phyloP scores from a whole-genome alignment of 2,888 invertebrate species.

The Epicampocera succincta region DNA sequence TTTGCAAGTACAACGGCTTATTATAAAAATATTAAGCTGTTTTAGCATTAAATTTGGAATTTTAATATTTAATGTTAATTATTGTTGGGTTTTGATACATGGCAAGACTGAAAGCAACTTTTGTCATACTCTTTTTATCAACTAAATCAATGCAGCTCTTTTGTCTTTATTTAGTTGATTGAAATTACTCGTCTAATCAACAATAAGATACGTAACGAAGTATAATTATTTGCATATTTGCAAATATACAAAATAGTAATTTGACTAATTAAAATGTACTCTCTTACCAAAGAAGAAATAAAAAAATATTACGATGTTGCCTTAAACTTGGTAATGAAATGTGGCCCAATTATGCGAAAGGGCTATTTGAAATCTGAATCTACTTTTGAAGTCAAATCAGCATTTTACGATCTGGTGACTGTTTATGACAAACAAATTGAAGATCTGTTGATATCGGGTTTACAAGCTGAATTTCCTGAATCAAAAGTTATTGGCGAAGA shows the following conservation, averaged over 20 bases:
- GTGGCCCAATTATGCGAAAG: conserved; percentile 78
- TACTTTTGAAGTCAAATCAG: conserved; percentile 82
- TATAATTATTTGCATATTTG: conserved; percentile 2
- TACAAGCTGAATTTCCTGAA: conserved; percentile 84
- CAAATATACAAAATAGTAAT: conserved; percentile 34
- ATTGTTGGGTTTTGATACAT: not conserved
- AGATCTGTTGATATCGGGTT: conserved; percentile 84
- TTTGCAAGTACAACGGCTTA: too few species aligned
- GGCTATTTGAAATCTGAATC: conserved; percentile 78
- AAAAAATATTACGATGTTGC: conserved; percentile 78
- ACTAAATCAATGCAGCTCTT: conserved; percentile 14
- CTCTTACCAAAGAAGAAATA: conserved; percentile 72
- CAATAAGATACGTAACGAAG: conserved; percentile 32
- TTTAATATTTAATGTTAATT: not conserved
- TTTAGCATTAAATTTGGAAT: not conserved
- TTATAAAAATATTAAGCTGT: too few species aligned
- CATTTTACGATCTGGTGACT: conserved; percentile 89
- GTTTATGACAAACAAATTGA: conserved; percentile 90
- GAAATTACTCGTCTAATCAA: conserved; percentile 39
- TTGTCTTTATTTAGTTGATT: conserved; percentile 49
- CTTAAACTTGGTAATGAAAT: conserved; percentile 77
- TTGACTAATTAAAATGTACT: conserved; percentile 60
- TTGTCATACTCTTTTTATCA: conserved; percentile 14
- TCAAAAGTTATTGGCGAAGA: conserved; percentile 93
- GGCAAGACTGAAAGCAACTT: conserved; percentile 15